Evolutionary conservation across 2,888 invertebrate genomes (phyloP), one percentile per base, ranked within the genome.

Genomic region (Acronicta alni): DNA sequence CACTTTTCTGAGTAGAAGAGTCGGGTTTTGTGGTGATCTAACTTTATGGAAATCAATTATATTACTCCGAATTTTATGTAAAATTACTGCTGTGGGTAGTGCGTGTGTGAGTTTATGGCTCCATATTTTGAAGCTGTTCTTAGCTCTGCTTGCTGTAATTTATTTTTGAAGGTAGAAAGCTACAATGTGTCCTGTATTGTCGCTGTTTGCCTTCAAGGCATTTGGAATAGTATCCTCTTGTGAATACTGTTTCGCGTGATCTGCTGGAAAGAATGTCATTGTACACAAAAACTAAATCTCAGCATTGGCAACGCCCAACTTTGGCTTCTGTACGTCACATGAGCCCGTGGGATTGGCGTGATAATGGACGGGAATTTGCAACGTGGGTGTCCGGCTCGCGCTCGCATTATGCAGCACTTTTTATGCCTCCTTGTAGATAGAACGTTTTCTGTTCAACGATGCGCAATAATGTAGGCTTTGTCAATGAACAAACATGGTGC

Each of bases 361-460:
- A 89, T 91, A 90, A 91, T 89, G 87, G 87, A 69, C 77, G 82
- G 72, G 85, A 87, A 87, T 88, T 85, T 56, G 86, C 93, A 60
- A 89, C 93, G 93, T 94, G 93, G 93, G 93, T 93, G 93, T 93
- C 88, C 93, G 79, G 74, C 81, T 76, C 82, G 80, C 82, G 79
- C 80, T 77, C 81, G 84, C 85, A 87, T 90, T 91, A 86, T 91
- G 83, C 82, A 83, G 82, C 80, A 84, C 81, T 91, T 93, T 92
- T 92, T 92, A 85, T 84, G 74, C 77, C 64, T 76, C 74, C 79
- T 75, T 79, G 67, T 80, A 78, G 70, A 80, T 79, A 76, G 72
- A 80, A 79, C 80, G 81, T 79, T 79, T 83, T 81, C 79, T 83
- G 83, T 79, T 82, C 88, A 88, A 80, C 84, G 82, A 82, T 79